A percentile compares a stretch with the other conserved stretches of the same genome.
These are phyloP conservation scores for Chrysolina oricalcia DNA, from an alignment of 2,888 invertebrate species.

Conservation along the genomic window DNA sequence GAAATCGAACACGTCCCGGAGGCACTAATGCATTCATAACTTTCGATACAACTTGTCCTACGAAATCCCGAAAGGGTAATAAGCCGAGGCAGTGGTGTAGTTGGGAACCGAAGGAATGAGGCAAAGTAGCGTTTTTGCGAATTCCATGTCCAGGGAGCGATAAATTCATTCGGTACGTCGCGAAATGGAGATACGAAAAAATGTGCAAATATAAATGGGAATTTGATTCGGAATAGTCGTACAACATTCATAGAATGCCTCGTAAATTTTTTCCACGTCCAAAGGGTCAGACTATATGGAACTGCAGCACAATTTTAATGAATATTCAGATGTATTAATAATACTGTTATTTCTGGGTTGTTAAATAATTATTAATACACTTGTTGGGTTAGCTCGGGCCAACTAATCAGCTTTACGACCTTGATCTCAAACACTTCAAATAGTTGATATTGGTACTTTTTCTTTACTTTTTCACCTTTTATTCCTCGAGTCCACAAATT, in stretches of 20 bases:
- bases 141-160: constrained; percentile 13
- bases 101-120: background rate
- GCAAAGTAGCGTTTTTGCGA: constrained; percentile 14
- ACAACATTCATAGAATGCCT: background rate
- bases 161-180: constrained; percentile 17
- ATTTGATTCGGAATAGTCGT: background rate
- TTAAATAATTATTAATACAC: too few relatives aligned
- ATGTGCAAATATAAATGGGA: background rate
- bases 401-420: too few relatives aligned
- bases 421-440: too few relatives aligned
- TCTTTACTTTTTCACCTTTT: too few relatives aligned
- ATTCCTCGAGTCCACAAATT: too few relatives aligned
- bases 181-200: background rate
- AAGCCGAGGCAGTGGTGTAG: constrained; percentile 16
- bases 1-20: constrained; percentile 62
- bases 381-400: too few relatives aligned
- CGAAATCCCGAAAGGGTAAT: constrained; percentile 51
- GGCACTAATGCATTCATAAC: constrained; percentile 66
- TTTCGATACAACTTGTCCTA: constrained; percentile 63
- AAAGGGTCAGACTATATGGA: too few relatives aligned
- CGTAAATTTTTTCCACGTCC: too few relatives aligned
- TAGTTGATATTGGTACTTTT: too few relatives aligned
- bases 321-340: too few relatives aligned
- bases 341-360: too few relatives aligned
- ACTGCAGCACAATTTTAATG: too few relatives aligned